A percentile compares a stretch with the other conserved stretches of the same genome.
These are phyloP conservation scores for Carposina sasakii DNA, from an alignment of 1,140 invertebrate genomes.

Conservation along the genomic window DNA sequence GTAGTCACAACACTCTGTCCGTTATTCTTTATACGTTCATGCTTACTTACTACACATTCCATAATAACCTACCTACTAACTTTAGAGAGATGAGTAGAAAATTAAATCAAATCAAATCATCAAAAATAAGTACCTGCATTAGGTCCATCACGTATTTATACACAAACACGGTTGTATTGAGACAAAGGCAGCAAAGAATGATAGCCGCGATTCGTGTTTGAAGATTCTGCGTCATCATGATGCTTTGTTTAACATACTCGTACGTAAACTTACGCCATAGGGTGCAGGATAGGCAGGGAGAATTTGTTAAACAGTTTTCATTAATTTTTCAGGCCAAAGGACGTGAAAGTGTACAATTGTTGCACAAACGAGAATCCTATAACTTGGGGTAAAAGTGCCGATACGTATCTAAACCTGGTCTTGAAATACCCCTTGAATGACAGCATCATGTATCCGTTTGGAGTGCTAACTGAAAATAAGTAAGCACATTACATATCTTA, in stretches of 20 bases:
- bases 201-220: no score
- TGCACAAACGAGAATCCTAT: slow-evolving; percentile 52
- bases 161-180: no score
- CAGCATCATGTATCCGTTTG: slow-evolving; percentile 78
- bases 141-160: neutral
- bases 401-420: slow-evolving; percentile 9
- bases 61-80: no score
- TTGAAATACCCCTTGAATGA: slow-evolving; percentile 74
- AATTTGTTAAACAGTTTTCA: neutral
- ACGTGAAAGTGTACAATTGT: slow-evolving; percentile 56
- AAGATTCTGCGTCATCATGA: neutral
- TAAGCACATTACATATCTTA: slow-evolving; percentile 14
- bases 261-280: neutral
- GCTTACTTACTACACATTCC: no score
- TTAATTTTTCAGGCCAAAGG: slow-evolving; percentile 32
- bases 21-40: no score
- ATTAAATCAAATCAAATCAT: no score
- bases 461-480: slow-evolving; percentile 67
- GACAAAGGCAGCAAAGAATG: no score
- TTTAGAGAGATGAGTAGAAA: no score
- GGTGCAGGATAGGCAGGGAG: neutral
- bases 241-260: neutral
- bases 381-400: slow-evolving; percentile 42
- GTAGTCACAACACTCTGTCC: no score
- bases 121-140: no score